Evolutionary conservation across 2,797 vertebrate genomes (phyloP), one percentile per base, ranked within the genome.

Genomic region (Rhinella marina): DNA sequence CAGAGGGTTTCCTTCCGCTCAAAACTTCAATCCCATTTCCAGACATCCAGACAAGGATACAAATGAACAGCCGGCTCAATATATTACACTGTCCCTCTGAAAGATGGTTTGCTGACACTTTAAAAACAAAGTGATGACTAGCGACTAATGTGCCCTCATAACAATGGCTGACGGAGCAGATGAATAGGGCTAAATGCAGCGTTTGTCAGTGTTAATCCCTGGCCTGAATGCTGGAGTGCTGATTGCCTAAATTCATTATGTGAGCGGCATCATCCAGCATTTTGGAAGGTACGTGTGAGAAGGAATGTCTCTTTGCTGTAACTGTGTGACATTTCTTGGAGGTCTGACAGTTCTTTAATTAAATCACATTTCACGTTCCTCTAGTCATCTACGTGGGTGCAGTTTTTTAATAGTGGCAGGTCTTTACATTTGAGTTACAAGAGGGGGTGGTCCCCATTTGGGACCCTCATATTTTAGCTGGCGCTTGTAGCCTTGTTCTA

Each of bases 231-330:
- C 90, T 77, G 91, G 91, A 91, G 90, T 94, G 94, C 95, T 95
- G 94, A 95, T 93, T 81, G 86, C 89, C 92, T 92, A 88, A 91
- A 93, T 94, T 92, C 91, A 92, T 95, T 94, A 91, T 95, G 91
- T 84, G 88, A 91, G 61, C 81, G 68, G 91, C 84, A 90, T 93
- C 93, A 91, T 92, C 90, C 87, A 90, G 87, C 90, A 90, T 91
- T 90, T 92, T 90, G 80, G 83, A 90, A 91, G 89, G 91, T 90
- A 91, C 78, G 90, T 87, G 88, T 66, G 90, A 91, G 90, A 88
- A 94, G 91, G 90, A 93, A 92, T 90, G 89, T 89, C 89, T 88
- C 80, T 87, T 90, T 91, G 92, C 41, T 81, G 85, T 59, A 70
- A 82, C 12, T 50, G 57, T 61, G 86, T 76, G 56, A 75, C 48